Percentiles rank a stretch among this genome's conserved stretches.
Evolutionary conservation across 2,888 invertebrate genomes (phyloP).

Genomic region (Chromoteleia sp.): DNA sequence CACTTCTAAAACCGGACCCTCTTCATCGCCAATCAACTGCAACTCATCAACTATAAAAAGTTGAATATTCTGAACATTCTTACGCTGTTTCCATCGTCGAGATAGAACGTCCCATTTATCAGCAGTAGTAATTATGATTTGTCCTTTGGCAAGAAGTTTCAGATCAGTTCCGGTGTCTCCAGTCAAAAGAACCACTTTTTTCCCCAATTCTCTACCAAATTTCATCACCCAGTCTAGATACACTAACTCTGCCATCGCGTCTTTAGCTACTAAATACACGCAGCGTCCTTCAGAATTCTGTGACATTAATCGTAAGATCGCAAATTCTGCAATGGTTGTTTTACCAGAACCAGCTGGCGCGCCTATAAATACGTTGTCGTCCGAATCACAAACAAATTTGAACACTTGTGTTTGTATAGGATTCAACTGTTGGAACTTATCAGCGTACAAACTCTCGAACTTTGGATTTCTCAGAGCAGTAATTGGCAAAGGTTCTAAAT

Average conservation of each 20-base stretch:
- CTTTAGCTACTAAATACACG: conserved; percentile 97
- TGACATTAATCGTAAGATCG: conserved; percentile 94
- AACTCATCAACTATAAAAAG: conserved; percentile 98
- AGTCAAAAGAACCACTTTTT: conserved; percentile 95
- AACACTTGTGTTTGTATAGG: conserved; percentile 99
- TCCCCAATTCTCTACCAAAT: conserved; percentile 92
- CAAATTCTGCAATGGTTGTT: conserved; percentile 98
- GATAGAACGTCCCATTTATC: conserved; percentile 99
- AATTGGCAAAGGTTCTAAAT: conserved; percentile 97
- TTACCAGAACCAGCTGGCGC: conserved; percentile 97
- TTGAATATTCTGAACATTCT: conserved; percentile 98
- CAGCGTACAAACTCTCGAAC: conserved; percentile 94
- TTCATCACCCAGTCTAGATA: conserved; percentile 97
- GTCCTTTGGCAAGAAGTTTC: conserved; percentile 95
- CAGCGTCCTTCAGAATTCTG: conserved; percentile 92
- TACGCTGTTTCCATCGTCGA: conserved; percentile 98
- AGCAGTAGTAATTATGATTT: conserved; percentile 98
- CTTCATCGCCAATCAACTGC: conserved; percentile 95
- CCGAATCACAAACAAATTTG: conserved; percentile 98
- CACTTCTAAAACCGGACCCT: conserved; percentile 97
- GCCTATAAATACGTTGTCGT: conserved; percentile 98
- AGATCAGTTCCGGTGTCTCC: conserved; percentile 99
- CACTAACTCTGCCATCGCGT: conserved; percentile 94
- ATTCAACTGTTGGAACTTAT: conserved; percentile 97
- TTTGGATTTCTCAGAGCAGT: conserved; percentile 95